Evolutionary conservation across 1,140 invertebrate species (phyloP).

Genomic region (Drosophila saltans): DNA sequence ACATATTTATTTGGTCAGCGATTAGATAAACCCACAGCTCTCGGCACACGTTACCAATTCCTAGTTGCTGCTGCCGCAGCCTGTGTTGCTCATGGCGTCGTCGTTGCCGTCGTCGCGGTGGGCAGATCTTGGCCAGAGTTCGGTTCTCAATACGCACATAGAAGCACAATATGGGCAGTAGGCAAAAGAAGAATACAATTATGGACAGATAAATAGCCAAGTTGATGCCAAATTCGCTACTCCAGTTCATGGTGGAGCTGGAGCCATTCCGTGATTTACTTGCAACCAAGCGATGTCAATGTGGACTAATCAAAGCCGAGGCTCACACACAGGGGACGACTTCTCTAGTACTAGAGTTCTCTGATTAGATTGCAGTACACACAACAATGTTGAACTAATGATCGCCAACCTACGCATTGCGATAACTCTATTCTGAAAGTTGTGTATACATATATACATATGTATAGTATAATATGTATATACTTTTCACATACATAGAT

Average conservation of each 20-base stretch:
- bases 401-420: slow-evolving; percentile 16
- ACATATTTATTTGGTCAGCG: slow-evolving; percentile 11
- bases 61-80: not conserved
- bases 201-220: slow-evolving; percentile 53
- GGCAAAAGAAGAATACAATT: slow-evolving; percentile 53
- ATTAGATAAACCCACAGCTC: slow-evolving; percentile 61
- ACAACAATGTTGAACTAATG: slow-evolving; percentile 12
- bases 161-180: slow-evolving; percentile 65
- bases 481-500: too few relatives aligned
- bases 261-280: slow-evolving; percentile 15
- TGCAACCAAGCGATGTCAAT: slow-evolving; percentile 1
- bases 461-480: too few relatives aligned
- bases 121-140: slow-evolving; percentile 63
- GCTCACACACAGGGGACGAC: slow-evolving; percentile 19
- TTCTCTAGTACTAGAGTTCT: not conserved
- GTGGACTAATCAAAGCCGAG: slow-evolving; percentile 30
- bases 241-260: slow-evolving; percentile 38
- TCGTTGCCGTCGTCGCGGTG: slow-evolving; percentile 41
- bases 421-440: not conserved
- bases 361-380: slow-evolving; percentile 13
- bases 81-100: slow-evolving; percentile 27
- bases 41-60: slow-evolving; percentile 74
- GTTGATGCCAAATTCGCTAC: slow-evolving; percentile 33
- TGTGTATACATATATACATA: too few relatives aligned
- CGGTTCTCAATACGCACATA: slow-evolving; percentile 65